These are phyloP conservation scores for Rhagophthalmus giganteus DNA, from an alignment of 2,888 invertebrate genomes.

Conservation along the genomic window DNA sequence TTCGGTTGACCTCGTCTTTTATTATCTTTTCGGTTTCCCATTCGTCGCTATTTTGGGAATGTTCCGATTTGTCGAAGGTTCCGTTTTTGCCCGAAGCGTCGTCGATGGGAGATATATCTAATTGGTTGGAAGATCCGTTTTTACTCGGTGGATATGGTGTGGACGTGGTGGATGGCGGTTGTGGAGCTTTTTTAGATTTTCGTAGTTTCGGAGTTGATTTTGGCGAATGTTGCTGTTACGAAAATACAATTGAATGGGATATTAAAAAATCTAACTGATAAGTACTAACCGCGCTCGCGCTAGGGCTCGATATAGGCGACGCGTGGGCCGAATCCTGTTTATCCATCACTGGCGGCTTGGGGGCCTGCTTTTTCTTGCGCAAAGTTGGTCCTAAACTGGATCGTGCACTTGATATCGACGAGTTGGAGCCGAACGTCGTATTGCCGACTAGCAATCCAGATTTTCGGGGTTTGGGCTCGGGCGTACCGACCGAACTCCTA, in stretches of 20 bases:
- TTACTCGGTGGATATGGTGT: conserved; percentile 35
- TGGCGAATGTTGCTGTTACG: conserved; percentile 48
- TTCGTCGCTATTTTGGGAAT: conserved; percentile 32
- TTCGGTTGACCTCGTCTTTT: conserved; percentile 64
- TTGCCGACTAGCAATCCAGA: conserved; percentile 43
- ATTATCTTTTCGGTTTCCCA: conserved; percentile 61
- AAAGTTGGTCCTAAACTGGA: conserved; percentile 48
- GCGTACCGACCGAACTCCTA: conserved; percentile 41
- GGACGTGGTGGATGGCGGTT: conserved; percentile 57
- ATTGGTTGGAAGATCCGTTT: conserved; percentile 16
- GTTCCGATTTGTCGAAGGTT: neutral
- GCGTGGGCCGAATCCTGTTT: conserved; percentile 39
- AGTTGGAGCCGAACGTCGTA: conserved; percentile 51
- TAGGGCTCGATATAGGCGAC: conserved; percentile 49
- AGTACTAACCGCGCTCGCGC: conserved; percentile 49
- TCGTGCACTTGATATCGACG: conserved; percentile 51
- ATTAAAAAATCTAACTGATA: neutral
- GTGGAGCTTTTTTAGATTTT: conserved; percentile 69
- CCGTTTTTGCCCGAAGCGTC: neutral
- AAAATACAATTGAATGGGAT: conserved; percentile 5
- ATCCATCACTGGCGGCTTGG: conserved; percentile 58
- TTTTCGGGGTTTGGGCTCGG: conserved; percentile 49
- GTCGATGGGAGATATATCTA: conserved; percentile 4
- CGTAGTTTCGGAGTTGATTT: conserved; percentile 59
- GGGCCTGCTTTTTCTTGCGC: conserved; percentile 70